Evolutionary conservation across 1,140 invertebrate genomes (phyloP), one percentile per base, ranked within the genome.

Genomic region (Scaptomyza hsui): DNA sequence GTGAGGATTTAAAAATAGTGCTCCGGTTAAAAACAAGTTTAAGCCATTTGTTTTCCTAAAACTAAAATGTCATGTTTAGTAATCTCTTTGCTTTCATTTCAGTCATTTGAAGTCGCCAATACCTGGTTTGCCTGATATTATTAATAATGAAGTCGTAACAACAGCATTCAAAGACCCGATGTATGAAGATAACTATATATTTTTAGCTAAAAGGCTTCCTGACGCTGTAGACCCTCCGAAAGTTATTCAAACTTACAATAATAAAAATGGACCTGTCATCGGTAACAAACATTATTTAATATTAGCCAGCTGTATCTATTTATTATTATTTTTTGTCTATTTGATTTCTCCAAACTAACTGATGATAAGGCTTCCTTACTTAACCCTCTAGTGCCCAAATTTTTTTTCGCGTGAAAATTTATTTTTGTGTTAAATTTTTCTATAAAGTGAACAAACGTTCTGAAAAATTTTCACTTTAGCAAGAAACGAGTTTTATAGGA

Each of bases 101-200:
- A 85, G 61, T 1, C 41, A 45, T 39, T 91, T 96, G 16, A 88
- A 93, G 19, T 97, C 96, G 0, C 96, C 96, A 0, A 95, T 97
- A 18, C 92, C 93, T 5, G 95, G 95, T 1, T 91, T 95, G 41
- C 90, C 93, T 1, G 93, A 94, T 18, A 92, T 95, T 13, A 86
- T 86, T 19, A 92, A 92, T 21, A 95, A 95, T 91, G 80, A 81
- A 7, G 93, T 94, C 85, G 93, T 92, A 78, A 97, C 96, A 82
- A 93, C 97, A 1, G 92, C 94, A 41, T 99, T 93, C 90, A 91
- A 94, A 57, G 97, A 99, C 93, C 97, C 97, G 0, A 92, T 94
- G 67, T 99, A 96, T 92, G 92, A 93, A 0, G 92, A 93, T 1
- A 94, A 94, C 72, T 97, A 94, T 88, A 93, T 97, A 10, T 99